Percentiles rank a stretch among this genome's conserved stretches.
These are phyloP conservation scores for Dinoponera quadriceps DNA, from an alignment of 1,140 invertebrate species.

Conservation along the genomic window DNA sequence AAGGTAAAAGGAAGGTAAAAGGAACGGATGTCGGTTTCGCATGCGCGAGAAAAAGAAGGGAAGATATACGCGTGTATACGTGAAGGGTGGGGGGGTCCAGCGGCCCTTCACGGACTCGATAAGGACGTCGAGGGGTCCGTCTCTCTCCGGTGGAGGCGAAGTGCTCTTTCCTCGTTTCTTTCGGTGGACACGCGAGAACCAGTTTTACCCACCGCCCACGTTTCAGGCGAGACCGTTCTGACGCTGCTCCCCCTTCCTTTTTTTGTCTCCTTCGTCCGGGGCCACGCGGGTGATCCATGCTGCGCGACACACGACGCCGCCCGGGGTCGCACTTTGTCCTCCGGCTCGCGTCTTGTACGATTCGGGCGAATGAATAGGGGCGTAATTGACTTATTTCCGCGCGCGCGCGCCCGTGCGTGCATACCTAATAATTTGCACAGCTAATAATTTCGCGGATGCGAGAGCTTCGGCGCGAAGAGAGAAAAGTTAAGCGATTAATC, in stretches of 20 bases:
- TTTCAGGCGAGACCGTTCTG: conserved; percentile 66
- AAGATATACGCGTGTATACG: too few relatives aligned
- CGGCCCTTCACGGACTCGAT: background rate
- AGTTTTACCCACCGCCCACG: conserved; percentile 79
- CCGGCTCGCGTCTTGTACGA: conserved; percentile 20
- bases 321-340: conserved; percentile 21
- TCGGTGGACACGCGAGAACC: conserved; percentile 71
- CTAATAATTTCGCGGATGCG: too few relatives aligned
- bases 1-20: too few relatives aligned
- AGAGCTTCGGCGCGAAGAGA: too few relatives aligned
- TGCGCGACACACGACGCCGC: conserved; percentile 11
- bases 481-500: too few relatives aligned
- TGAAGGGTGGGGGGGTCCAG: background rate
- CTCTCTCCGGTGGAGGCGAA: conserved; percentile 9
- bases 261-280: conserved; percentile 59
- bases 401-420: background rate
- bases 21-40: too few relatives aligned
- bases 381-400: conserved; percentile 3
- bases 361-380: conserved; percentile 23
- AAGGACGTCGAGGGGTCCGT: background rate
- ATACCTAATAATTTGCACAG: background rate
- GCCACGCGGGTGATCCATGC: conserved; percentile 36
- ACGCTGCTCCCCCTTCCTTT: conserved; percentile 51
- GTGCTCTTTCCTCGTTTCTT: conserved; percentile 22
- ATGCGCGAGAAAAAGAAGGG: too few relatives aligned